Conservation (phyloP, 2,113 vertebrate genomes). For the Alexandromys fortis region DNA sequence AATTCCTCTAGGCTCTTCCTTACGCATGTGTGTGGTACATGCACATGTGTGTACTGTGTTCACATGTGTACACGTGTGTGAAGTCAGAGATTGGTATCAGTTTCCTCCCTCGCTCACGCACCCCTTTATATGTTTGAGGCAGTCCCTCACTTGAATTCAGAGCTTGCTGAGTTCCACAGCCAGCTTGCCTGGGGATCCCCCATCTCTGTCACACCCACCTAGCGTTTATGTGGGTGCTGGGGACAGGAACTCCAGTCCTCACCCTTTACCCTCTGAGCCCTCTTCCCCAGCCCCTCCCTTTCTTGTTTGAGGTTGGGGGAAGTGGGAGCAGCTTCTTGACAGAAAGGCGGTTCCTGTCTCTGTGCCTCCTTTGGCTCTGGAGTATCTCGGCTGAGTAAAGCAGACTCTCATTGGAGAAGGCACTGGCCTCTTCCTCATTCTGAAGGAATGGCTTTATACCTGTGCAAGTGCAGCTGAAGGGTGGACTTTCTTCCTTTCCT, state of each 20-base stretch:
- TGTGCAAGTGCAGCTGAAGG: rapidly evolving
- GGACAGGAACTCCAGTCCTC: no score
- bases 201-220: neutral
- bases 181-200: neutral
- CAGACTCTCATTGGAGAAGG: rapidly evolving
- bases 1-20: neutral
- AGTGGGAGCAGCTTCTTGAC: neutral
- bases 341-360: neutral
- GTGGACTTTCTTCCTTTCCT: neutral
- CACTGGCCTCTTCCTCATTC: neutral
- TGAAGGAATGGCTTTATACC: rapidly evolving
- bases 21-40: neutral
- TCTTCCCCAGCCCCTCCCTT: neutral
- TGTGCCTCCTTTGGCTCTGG: neutral
- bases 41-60: neutral
- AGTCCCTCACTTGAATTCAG: neutral
- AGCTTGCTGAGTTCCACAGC: neutral
- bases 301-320: neutral
- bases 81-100: neutral
- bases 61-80: neutral
- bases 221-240: neutral
- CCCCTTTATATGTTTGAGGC: neutral
- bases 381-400: neutral
- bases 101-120: neutral
- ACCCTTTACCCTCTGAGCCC: neutral